Evolutionary conservation across 2,888 invertebrate species (phyloP), one percentile per base, ranked within the genome.

Genomic region (Pachliopta kotzebuea): DNA sequence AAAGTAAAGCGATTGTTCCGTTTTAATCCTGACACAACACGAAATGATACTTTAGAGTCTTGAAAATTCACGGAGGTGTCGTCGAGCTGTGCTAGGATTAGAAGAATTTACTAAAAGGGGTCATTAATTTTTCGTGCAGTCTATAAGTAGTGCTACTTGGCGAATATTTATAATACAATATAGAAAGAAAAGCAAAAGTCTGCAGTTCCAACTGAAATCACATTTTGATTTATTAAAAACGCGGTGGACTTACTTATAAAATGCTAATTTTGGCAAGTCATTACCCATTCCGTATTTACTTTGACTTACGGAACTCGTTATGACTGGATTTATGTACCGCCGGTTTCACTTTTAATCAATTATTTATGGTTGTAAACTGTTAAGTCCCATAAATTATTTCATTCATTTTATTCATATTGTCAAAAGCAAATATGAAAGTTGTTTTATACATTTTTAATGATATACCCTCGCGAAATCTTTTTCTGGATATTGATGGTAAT

Each of bases 271-370:
- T 60, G 64, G 60, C 20, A 56, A 64, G 56, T 56, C 56, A 60
- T 64, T 64, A 64, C 26, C 60, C 56, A 64, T 60, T 64, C 45
- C 60, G 60, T 60, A 56, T 60, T 65, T 60, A 49, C 60, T 65
- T 60, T 60, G 64, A 65, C 60, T 60, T 56, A 65, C 56, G 53
- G 56, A 60, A 56, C 56, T 52, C 37, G 60, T 50, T 55, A 60
- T 54, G 55, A 55, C 24, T 2, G 18, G 23, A 31, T 55, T 56
- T 50, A 55, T 60, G 49, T 60, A 58, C 45, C 31, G 55, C 23
- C 31, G 18, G 29, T 23, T 45, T 52, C 56, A 17, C 45, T 24
- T 59, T 49, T 55, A 37, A 49, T 54, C 29, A 45, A 50, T 49
- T 42, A 59, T 59, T 52, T 23, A 54, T 4, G 45, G 6, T 11